Conservation (phyloP, 2,113 vertebrate species). For the Vanacampus margaritifer region DNA sequence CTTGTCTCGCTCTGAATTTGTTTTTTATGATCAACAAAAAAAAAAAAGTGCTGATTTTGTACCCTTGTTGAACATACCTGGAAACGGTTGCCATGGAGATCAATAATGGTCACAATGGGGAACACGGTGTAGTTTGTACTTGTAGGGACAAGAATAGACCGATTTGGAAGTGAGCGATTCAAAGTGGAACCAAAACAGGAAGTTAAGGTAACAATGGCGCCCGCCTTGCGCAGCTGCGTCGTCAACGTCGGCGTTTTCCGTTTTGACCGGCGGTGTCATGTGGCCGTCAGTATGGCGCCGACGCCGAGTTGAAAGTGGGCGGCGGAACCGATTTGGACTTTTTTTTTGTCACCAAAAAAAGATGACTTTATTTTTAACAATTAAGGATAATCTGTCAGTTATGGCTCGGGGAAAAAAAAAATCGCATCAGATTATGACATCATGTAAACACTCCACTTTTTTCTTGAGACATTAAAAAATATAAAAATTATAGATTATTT, state of each 20-base stretch:
- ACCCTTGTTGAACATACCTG: background rate
- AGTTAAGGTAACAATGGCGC: background rate
- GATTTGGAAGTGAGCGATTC: background rate
- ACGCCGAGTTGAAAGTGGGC: too few relatives aligned
- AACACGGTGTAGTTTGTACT: background rate
- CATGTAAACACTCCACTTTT: too few relatives aligned
- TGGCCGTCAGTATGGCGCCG: too few relatives aligned
- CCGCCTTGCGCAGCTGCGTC: background rate
- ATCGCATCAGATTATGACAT: too few relatives aligned
- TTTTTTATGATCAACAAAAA: background rate
- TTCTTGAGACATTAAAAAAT: too few relatives aligned
- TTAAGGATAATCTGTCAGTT: too few relatives aligned
- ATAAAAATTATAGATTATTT: too few relatives aligned
- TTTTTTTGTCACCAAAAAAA: too few relatives aligned
- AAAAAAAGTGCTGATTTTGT: background rate
- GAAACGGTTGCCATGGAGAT: background rate
- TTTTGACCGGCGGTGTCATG: too few relatives aligned
- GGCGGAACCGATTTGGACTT: too few relatives aligned
- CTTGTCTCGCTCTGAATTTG: background rate
- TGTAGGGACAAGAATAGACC: background rate
- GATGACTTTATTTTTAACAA: too few relatives aligned
- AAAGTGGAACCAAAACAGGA: constrained; percentile 3
- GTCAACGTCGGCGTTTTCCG: background rate
- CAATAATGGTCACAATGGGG: background rate
- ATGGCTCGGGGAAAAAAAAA: too few relatives aligned